These are phyloP conservation scores for Heliornis fulica DNA, from an alignment of 2,113 vertebrate species.

Conservation along the genomic window DNA sequence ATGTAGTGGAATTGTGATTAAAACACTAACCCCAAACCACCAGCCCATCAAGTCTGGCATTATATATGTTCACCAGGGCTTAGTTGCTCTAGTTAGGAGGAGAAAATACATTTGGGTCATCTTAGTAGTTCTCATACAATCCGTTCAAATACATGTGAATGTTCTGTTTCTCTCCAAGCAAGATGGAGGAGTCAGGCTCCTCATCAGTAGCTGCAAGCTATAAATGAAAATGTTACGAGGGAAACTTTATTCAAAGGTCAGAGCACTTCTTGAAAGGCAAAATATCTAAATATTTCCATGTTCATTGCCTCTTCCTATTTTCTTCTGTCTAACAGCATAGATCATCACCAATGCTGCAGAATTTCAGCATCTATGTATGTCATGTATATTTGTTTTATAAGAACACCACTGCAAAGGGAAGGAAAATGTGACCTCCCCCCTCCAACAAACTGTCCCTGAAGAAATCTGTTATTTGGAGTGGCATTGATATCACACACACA, in stretches of 20 bases:
- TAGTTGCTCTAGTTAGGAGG: neutral
- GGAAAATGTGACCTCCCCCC: neutral
- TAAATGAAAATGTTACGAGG: neutral
- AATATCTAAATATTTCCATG: neutral
- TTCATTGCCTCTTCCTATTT: neutral
- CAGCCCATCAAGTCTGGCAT: neutral
- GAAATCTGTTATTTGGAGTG: neutral
- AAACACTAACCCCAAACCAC: neutral
- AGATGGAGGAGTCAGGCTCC: neutral
- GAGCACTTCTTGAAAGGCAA: neutral
- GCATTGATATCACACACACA: accelerated
- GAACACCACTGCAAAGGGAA: neutral
- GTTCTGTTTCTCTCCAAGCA: neutral
- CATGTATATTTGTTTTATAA: neutral
- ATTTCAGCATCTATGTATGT: neutral
- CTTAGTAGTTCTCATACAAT: neutral
- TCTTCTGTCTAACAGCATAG: neutral
- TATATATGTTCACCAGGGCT: neutral
- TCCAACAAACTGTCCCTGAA: neutral
- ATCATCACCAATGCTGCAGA: neutral
- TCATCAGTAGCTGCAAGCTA: neutral
- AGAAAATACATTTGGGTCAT: neutral
- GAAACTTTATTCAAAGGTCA: neutral
- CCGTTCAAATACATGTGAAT: accelerated
- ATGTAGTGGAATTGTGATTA: neutral